Conservation (phyloP, 2,888 invertebrate species). For the Bellardia pandia region DNA sequence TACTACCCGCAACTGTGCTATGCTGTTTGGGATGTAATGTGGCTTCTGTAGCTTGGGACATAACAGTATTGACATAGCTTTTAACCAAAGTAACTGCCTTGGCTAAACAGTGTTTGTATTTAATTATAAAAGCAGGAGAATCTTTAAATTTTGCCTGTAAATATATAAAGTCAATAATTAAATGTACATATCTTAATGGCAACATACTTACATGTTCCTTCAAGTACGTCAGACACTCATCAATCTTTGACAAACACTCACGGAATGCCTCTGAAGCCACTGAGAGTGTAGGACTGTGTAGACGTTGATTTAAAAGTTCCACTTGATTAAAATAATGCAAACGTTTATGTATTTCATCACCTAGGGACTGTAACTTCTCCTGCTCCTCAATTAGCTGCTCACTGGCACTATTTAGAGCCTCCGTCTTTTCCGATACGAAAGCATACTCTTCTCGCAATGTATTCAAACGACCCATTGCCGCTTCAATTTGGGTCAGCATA, state of each 20-base stretch:
- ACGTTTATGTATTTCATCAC: constrained; percentile 91
- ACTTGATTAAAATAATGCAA: constrained; percentile 94
- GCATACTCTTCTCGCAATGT: constrained; percentile 91
- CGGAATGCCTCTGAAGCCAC: constrained; percentile 94
- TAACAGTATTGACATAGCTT: constrained; percentile 90
- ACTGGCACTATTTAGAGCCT: constrained; percentile 95
- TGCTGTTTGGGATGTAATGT: constrained; percentile 85
- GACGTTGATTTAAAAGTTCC: constrained; percentile 90
- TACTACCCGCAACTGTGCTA: neutral
- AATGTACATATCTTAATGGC: neutral
- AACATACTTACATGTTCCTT: constrained; percentile 89
- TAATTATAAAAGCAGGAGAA: constrained; percentile 91
- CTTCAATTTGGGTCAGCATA: constrained; percentile 88
- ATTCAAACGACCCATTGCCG: constrained; percentile 89
- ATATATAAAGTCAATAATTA: constrained; percentile 68
- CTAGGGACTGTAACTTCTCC: constrained; percentile 91
- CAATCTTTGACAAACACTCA: constrained; percentile 91
- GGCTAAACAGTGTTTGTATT: constrained; percentile 93
- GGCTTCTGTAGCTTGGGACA: constrained; percentile 92
- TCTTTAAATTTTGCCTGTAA: constrained; percentile 92
- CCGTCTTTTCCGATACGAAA: constrained; percentile 95
- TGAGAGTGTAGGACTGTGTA: constrained; percentile 91
- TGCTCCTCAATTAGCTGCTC: constrained; percentile 96
- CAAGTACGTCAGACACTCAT: constrained; percentile 94
- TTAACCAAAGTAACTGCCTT: constrained; percentile 92